Evolutionary conservation across 2,113 vertebrate species (phyloP), one percentile per base, ranked within the genome.

Genomic region (Ancistrus triradiatus): DNA sequence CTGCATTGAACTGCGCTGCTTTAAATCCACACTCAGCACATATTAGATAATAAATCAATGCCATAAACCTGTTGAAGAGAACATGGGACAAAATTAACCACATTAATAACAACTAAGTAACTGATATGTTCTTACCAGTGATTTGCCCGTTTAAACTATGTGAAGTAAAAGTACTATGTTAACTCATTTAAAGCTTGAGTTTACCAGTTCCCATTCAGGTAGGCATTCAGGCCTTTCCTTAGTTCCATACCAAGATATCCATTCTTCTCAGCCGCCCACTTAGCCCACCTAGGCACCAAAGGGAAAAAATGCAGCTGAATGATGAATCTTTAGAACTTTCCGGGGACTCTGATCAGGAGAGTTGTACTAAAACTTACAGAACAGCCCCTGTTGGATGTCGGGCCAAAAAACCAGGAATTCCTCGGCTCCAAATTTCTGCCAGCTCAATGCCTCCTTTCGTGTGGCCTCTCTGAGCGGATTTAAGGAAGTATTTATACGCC

Each of bases 241-340:
- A 91, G 64, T 44, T 85, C 31, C 3, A 60, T 76, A 57, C 90
- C 90, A 50, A 91, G 79, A 78, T 88, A 82, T 25, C 90, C 90
- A 6, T 88, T 90, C 69, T 88, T 84, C 66, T 91, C 89, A 10
- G 82, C 81, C 1, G 79, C 83, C 90, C 87, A 90, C 67, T 90
- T 90, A 1, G 63, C 77, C 86, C 85, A 89, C 61, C 90, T 91
- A 69, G 25, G 74, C 49, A 37, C 4, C 60, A 62, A 61, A 47
- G 37, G 77, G 10, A 55, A 14, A 51, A 48, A 22, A 28, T 33
- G 4, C 25, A 40, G 6, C 40, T 27, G 38, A 7, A 13, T 22
- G 7, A 31, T 31, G 7, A 7, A 4, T 31, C 27, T 4, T 31
- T 31, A n/a, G n/a, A n/a, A n/a, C n/a, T 37, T 37, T 37, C 5